phyloP scores from a whole-genome alignment of 2,797 vertebrate species.

The Myotis planiceps region DNA sequence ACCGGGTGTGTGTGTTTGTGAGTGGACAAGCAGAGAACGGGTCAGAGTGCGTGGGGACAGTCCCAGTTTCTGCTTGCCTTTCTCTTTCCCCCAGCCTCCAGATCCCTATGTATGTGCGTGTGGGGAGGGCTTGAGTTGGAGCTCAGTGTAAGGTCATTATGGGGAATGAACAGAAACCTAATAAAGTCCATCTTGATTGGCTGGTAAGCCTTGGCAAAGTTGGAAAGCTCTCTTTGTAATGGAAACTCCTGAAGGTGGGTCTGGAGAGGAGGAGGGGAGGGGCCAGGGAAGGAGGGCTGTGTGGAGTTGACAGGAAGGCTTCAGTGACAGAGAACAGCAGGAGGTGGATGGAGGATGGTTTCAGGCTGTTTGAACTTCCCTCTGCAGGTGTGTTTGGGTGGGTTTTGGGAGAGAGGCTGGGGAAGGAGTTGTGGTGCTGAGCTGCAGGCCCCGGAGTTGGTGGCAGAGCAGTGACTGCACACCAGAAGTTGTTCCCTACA shows the following conservation, averaged over 20 bases:
- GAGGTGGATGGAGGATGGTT: not conserved
- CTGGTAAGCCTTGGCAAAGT: conserved; percentile 65
- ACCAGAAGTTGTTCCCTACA: conserved; percentile 54
- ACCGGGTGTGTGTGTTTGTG: conserved; percentile 75
- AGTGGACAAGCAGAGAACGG: conserved; percentile 49
- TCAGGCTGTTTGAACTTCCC: conserved; percentile 14
- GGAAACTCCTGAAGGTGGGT: not conserved
- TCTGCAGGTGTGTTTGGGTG: not conserved
- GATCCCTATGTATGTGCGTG: fast-evolving
- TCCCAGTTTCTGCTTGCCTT: conserved; percentile 36
- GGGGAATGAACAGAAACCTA: fast-evolving
- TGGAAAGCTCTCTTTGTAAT: conserved; percentile 47
- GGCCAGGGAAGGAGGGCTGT: not conserved
- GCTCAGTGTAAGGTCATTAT: not conserved
- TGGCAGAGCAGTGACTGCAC: conserved; percentile 21
- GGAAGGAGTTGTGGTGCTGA: conserved; percentile 52
- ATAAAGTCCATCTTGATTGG: not conserved
- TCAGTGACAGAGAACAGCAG: conserved; percentile 5
- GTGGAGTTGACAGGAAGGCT: fast-evolving
- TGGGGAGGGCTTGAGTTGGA: no score
- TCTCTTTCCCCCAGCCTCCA: not conserved
- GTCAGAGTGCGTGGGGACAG: conserved; percentile 53
- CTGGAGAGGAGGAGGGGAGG: not conserved
- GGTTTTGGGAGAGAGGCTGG: not conserved
- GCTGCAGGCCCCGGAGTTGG: conserved; percentile 27